phyloP scores from a whole-genome alignment of 2,888 invertebrate genomes.

The Linnaemya vulpina region DNA sequence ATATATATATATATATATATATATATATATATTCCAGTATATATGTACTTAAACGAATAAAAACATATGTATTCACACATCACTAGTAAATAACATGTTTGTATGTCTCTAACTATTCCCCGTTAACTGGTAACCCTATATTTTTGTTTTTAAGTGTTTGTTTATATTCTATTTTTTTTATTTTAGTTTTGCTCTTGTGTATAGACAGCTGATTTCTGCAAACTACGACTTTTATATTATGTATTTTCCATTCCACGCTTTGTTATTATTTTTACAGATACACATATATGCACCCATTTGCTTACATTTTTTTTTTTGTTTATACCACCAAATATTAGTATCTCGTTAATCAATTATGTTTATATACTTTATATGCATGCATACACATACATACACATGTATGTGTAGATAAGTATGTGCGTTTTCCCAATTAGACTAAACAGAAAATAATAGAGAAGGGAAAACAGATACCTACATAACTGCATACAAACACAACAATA shows the following conservation, averaged over 20 bases:
- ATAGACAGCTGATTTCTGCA: conserved; percentile 83
- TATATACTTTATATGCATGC: neutral
- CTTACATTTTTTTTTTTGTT: neutral
- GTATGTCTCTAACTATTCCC: too few species aligned
- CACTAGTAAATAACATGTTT: too few species aligned
- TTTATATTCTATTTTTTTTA: conserved; percentile 69
- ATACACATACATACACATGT: too few species aligned
- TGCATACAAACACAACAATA: neutral
- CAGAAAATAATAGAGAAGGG: too few species aligned
- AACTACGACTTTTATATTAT: conserved; percentile 75
- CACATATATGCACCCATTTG: too few species aligned
- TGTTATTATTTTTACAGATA: too few species aligned
- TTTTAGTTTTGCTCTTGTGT: conserved; percentile 67
- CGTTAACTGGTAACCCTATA: conserved; percentile 34
- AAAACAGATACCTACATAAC: conserved; percentile 7
- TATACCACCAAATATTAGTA: neutral
- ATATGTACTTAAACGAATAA: too few species aligned
- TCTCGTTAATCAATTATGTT: too few species aligned
- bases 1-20: too few species aligned
- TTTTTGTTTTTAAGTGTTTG: conserved; percentile 45
- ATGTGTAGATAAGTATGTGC: too few species aligned
- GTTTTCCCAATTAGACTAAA: conserved; percentile 49
- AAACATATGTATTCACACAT: too few species aligned
- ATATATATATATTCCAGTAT: too few species aligned
- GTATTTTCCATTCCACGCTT: conserved; percentile 48